Percentiles rank a stretch among this genome's conserved stretches.
phyloP scores from a whole-genome alignment of 1,140 invertebrate species.

The Drosophila pachea region DNA sequence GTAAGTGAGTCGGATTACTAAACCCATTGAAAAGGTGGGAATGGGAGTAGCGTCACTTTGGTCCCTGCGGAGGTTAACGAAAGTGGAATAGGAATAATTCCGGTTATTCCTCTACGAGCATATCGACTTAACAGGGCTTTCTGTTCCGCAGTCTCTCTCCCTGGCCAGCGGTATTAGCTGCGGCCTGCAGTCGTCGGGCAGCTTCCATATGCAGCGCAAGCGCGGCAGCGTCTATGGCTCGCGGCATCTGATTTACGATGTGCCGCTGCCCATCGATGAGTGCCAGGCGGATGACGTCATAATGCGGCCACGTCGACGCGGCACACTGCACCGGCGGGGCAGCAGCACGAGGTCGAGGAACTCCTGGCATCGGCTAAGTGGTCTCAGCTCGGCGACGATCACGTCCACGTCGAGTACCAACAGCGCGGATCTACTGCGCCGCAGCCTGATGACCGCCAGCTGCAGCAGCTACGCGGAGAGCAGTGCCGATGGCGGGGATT shows the following conservation, averaged over 20 bases:
- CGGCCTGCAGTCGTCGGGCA: slow-evolving; percentile 37
- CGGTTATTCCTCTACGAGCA: too few relatives aligned
- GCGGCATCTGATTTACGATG: slow-evolving; percentile 82
- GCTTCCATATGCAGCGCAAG: slow-evolving; percentile 48
- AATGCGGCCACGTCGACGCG: slow-evolving; percentile 63
- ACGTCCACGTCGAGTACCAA: slow-evolving; percentile 63
- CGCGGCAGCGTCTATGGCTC: slow-evolving; percentile 80
- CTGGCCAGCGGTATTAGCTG: slow-evolving; percentile 36
- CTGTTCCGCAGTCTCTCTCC: slow-evolving; percentile 43
- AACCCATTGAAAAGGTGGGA: too few relatives aligned
- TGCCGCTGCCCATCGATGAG: slow-evolving; percentile 82
- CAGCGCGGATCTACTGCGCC: slow-evolving; percentile 55
- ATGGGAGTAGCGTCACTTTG: too few relatives aligned
- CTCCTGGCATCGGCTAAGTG: slow-evolving; percentile 61
- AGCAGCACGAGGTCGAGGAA: slow-evolving; percentile 51
- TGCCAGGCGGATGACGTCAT: slow-evolving; percentile 79
- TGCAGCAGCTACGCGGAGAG: slow-evolving; percentile 61
- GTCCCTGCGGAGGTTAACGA: too few relatives aligned
- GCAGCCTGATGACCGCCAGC: slow-evolving; percentile 61
- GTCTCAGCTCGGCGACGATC: slow-evolving; percentile 59
- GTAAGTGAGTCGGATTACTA: slow-evolving; percentile 33
- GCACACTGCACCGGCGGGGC: slow-evolving; percentile 34
- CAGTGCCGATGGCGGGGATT: slow-evolving; percentile 48
- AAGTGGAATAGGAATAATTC: too few relatives aligned
- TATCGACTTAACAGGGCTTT: neutral